These are phyloP conservation scores for Trinectes maculatus DNA, from an alignment of 2,113 vertebrate genomes.

Conservation along the genomic window DNA sequence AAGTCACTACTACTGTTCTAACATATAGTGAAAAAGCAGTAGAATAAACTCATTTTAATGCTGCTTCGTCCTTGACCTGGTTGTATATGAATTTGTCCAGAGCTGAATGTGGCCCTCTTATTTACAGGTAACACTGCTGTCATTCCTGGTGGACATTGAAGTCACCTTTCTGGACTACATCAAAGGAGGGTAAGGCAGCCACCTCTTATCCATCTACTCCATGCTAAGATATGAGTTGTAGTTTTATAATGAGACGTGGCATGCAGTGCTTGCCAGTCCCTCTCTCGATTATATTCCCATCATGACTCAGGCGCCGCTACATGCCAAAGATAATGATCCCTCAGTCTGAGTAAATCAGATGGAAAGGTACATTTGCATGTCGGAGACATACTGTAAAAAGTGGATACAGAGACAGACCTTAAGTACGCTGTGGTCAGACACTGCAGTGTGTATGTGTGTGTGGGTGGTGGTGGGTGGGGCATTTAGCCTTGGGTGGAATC, in stretches of 20 bases:
- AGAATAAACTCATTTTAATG: background rate
- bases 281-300: constrained; percentile 30
- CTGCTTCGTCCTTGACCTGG: background rate
- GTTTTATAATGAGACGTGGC: constrained; percentile 47
- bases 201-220: background rate
- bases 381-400: constrained; percentile 27
- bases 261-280: constrained; percentile 21
- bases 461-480: background rate
- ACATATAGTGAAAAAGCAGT: background rate
- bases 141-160: constrained; percentile 96
- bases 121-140: constrained; percentile 95
- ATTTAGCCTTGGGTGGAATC: constrained; percentile 15
- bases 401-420: constrained; percentile 21
- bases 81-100: background rate
- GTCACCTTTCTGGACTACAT: constrained; percentile 99
- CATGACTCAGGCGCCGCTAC: constrained; percentile 38
- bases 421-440: constrained; percentile 14
- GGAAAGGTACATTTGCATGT: constrained; percentile 46
- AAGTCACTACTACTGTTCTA: constrained; percentile 27
- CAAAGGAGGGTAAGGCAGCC: constrained; percentile 94
- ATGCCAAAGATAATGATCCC: constrained; percentile 57
- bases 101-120: constrained; percentile 30
- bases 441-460: background rate
- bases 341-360: constrained; percentile 24
- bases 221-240: constrained; percentile 10